Evolutionary conservation across 2,888 invertebrate species (phyloP), one percentile per base, ranked within the genome.

Genomic region (Blera fallax): DNA sequence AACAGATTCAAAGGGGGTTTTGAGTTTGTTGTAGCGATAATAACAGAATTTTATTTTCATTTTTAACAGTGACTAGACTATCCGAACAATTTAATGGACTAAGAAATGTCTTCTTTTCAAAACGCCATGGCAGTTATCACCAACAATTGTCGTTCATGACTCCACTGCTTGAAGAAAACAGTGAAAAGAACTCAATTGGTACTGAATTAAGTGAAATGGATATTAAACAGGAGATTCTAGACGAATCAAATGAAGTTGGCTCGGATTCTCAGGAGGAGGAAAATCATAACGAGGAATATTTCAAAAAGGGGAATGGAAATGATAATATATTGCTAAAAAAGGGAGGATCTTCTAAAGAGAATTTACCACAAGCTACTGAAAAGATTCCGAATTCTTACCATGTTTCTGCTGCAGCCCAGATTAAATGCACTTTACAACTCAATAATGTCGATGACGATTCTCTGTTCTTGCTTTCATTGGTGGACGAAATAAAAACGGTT

Each of bases 381-480:
- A 29, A 45, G n/a, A n/a, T n/a, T n/a, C n/a, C n/a, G n/a, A n/a
- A n/a, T n/a, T n/a, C n/a, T 7, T 24, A 3, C 11, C 1, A 29
- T 45, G 24, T 11, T 14, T 11, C 29, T 4, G 2, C 32, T 18
- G 2, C 14, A 24, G 21, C 11, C 3, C 3, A 1, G 3, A 52
- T n/a, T 18, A 27, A 54, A 6, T 69, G 54, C 21, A 43, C 7
- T 16, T 40, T 58, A 14, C 70, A 58, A 24, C 8, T 70, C 2
- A 34, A 40, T 1, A 34, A 48, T 3, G 45, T 14, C 7, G 56
- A 58, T 24, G 48, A 58, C 0, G 14, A 58, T 34, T 24, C 45
- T 5, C 32, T 70, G 3, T 70, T 70, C n/a, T 32, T 70, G 0
- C 45, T 70, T 0, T 70, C 70, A 11, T 14, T 70, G 45, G 70